Evolutionary conservation across 2,797 vertebrate species (phyloP).

Genomic region (Mus spretus): DNA sequence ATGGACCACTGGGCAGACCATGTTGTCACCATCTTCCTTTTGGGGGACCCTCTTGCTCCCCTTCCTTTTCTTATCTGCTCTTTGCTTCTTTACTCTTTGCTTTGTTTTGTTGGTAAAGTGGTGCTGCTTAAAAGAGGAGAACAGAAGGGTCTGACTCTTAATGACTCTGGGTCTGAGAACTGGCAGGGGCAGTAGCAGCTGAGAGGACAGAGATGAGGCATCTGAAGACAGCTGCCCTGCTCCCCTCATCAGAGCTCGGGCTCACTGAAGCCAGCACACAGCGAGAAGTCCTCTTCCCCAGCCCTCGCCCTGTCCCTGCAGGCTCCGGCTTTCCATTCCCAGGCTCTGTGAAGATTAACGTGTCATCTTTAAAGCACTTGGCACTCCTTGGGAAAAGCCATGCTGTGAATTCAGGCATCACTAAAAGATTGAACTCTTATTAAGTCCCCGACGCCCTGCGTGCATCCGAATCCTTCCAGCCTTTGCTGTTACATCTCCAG

Average conservation of each 20-base stretch:
- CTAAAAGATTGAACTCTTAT: constrained; percentile 49
- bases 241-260: not conserved
- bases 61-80: not conserved
- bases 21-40: not conserved
- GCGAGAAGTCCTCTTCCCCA: not conserved
- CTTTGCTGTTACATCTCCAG: not conserved
- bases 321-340: constrained; percentile 42
- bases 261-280: not conserved
- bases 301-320: constrained; percentile 3
- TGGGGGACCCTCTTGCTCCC: not conserved
- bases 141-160: not conserved
- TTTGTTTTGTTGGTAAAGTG: not conserved
- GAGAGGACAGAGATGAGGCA: not conserved
- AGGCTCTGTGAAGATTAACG: constrained; percentile 66
- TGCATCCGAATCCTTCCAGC: constrained; percentile 5
- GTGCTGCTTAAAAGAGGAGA: not conserved
- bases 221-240: not conserved
- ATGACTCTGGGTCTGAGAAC: not conserved
- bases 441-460: constrained; percentile 46
- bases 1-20: not conserved
- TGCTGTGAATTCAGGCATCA: constrained; percentile 67
- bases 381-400: constrained; percentile 61
- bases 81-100: not conserved
- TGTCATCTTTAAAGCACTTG: constrained; percentile 70
- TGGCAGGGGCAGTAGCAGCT: not conserved